These are phyloP conservation scores for Nipponia nippon DNA, from an alignment of 2,113 vertebrate genomes.

Conservation along the genomic window DNA sequence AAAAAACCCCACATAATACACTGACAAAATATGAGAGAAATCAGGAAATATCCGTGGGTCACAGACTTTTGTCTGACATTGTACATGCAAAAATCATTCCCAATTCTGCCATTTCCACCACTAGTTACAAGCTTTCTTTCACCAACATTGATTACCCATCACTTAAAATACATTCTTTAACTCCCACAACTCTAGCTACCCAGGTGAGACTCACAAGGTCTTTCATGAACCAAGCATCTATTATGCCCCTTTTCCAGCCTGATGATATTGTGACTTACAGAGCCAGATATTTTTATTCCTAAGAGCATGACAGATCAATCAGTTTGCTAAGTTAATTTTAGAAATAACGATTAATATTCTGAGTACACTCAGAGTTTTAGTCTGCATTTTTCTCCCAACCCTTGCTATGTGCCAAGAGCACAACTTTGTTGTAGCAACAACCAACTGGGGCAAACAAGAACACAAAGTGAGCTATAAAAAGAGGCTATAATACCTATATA, in stretches of 20 bases:
- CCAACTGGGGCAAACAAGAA: background rate
- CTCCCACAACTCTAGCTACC: background rate
- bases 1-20: background rate
- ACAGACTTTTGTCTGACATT: background rate
- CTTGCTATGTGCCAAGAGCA: background rate
- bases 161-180: background rate
- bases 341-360: background rate
- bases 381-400: background rate
- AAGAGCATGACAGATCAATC: background rate
- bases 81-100: background rate
- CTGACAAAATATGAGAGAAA: background rate
- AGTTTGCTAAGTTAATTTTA: conserved; percentile 1
- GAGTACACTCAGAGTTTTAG: background rate
- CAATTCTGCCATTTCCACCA: background rate
- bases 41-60: background rate
- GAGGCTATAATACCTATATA: background rate
- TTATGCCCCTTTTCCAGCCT: background rate
- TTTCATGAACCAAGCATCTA: background rate
- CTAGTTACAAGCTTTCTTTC: background rate
- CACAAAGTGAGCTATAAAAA: background rate
- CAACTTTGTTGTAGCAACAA: background rate
- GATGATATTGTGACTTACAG: background rate
- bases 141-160: background rate
- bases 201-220: background rate
- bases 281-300: background rate